Conservation (phyloP, 2,797 vertebrate species). For the Lepilemur septentrionalis region DNA sequence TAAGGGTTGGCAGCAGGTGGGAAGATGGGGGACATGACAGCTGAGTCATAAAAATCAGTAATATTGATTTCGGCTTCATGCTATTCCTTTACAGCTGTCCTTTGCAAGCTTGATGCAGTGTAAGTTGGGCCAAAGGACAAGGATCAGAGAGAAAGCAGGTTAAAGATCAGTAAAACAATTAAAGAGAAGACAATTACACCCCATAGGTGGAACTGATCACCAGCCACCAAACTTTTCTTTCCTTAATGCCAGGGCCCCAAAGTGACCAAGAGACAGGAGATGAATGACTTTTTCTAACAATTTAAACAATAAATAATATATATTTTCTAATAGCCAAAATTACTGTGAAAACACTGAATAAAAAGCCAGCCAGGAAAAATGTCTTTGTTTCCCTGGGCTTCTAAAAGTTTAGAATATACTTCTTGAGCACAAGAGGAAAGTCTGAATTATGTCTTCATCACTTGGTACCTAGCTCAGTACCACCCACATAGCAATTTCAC, state of each 20-base stretch:
- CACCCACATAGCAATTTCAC: not conserved
- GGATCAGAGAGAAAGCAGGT: not conserved
- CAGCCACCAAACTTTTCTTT: not conserved
- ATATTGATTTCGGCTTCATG: not conserved
- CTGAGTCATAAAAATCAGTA: not conserved
- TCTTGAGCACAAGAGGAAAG: not conserved
- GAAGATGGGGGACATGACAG: not conserved
- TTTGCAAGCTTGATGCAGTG: not conserved
- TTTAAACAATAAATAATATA: not conserved
- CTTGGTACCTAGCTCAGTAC: not conserved
- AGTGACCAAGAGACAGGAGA: not conserved
- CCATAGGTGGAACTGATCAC: not conserved
- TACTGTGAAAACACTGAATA: not conserved
- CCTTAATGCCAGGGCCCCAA: not conserved
- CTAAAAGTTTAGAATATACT: not conserved
- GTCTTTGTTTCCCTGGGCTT: not conserved
- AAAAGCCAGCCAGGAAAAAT: slow-evolving; percentile 22
- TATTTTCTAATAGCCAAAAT: slow-evolving; percentile 29
- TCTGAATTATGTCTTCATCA: not conserved
- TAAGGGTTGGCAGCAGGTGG: not conserved
- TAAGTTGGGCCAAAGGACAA: not conserved
- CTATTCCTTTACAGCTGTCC: not conserved
- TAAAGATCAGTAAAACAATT: not conserved
- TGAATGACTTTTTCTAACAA: not conserved
- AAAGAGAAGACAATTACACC: not conserved